A percentile compares a stretch with the other conserved stretches of the same genome.
These are phyloP conservation scores for Aldrovandia affinis DNA, from an alignment of 2,797 vertebrate genomes.

Conservation along the genomic window DNA sequence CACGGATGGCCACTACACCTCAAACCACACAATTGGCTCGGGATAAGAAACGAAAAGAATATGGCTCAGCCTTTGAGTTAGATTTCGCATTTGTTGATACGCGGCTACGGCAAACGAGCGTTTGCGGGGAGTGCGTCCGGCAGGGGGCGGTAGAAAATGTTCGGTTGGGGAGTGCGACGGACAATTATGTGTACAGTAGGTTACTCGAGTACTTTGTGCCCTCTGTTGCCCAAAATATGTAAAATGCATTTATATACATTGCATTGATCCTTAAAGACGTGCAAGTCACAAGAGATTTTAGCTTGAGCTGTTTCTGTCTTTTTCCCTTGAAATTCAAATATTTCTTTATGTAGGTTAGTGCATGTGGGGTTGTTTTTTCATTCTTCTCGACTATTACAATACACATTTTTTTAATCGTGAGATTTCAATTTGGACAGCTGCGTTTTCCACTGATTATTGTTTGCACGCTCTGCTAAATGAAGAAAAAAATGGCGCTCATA, in stretches of 20 bases:
- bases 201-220: neutral
- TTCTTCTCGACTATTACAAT: neutral
- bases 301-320: neutral
- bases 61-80: neutral
- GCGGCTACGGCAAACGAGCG: neutral
- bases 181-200: neutral
- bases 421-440: neutral
- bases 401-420: neutral
- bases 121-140: neutral
- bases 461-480: neutral
- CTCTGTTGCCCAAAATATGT: neutral
- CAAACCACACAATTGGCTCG: neutral
- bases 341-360: neutral
- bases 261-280: neutral
- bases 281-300: neutral
- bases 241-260: neutral
- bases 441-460: neutral
- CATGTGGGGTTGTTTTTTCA: neutral
- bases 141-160: neutral
- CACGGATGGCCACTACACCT: neutral
- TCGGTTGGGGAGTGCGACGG: neutral
- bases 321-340: neutral
- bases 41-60: neutral
- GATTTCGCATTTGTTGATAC: neutral
- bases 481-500: neutral